Base-by-base conservation (phyloP, 2,888 invertebrate genomes). In the Drosophila recens region DNA sequence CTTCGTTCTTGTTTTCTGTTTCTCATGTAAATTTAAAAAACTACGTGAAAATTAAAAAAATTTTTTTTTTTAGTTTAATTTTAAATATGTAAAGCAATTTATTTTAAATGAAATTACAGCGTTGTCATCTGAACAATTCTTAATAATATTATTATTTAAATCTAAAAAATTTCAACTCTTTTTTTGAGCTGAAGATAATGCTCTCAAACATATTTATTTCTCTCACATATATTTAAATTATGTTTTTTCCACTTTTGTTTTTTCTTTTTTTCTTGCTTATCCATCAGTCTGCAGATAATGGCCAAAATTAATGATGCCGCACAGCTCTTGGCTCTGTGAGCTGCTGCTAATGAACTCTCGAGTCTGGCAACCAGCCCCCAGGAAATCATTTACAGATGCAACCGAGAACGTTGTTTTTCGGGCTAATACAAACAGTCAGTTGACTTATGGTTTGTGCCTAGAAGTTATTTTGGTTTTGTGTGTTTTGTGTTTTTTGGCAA, bases 281-380 rank as follows among this genome's bases (percentile, higher is more conserved):
- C 42, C 42, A 38, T 59, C 42, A 48, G 36, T 49, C 42, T 20
- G 48, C 27, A 34, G 34, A 43, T 62, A 54, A 46, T 69, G 58
- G 66, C 56, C 48, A 61, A 65, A 74, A 74, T 67, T 77, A 77
- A 79, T 79, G 77, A 79, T 70, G 64, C 45, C 33, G 57, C 56
- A 52, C 42, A 38, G 23, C 48, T 51, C 11, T 17, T 52, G 51
- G 15, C 45, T 66, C 38, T 27, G 30, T 48, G 54, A 67, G 48
- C 33, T 58, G 61, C 79, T 79, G 61, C 79, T 79, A 73, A 77
- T 77, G 79, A 77, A 69, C 59, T 46, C 59, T 13, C 45, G 49
- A 67, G 34, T 62, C 45, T 38, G 62, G 51, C 59, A 62, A 30
- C 40, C 40, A 23, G 23, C 56, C 34, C 15, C 23, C 48, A 27